Evolutionary conservation across 2,888 invertebrate genomes (phyloP).

Genomic region (Harpalus rufipes): DNA sequence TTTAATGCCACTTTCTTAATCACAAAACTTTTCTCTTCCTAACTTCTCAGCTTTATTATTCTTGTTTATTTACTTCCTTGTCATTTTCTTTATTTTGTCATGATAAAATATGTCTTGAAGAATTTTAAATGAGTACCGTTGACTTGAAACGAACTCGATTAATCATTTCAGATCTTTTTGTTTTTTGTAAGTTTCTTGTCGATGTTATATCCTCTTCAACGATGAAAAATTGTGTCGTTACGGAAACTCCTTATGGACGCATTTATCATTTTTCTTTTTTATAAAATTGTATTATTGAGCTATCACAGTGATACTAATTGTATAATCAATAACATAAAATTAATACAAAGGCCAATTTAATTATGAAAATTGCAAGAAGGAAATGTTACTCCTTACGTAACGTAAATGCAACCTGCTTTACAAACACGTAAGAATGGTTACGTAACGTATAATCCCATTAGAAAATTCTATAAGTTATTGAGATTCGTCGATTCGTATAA

Average conservation of each 20-base stretch:
- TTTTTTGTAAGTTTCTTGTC: conserved; percentile 38
- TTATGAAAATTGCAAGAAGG: conserved; percentile 1
- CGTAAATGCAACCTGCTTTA: not conserved
- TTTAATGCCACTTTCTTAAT: not conserved
- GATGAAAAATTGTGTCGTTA: conserved; percentile 42
- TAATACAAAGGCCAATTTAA: not conserved
- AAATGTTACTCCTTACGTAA: not conserved
- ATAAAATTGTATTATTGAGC: not conserved
- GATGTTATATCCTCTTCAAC: conserved; percentile 46
- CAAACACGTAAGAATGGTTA: not conserved
- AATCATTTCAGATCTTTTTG: conserved; percentile 29
- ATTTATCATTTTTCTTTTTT: conserved; percentile 35
- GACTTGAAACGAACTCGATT: conserved; percentile 39
- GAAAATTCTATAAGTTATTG: conserved; percentile 3
- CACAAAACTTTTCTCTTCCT: conserved; percentile 4
- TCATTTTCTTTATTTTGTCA: not conserved
- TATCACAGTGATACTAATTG: conserved; percentile 4
- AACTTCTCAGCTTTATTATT: not conserved
- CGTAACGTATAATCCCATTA: not conserved
- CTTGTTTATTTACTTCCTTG: conserved; percentile 13
- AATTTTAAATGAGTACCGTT: conserved; percentile 38
- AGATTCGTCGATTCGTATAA: no score
- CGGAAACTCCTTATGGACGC: not conserved
- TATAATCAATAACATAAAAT: conserved; percentile 12
- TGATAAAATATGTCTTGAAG: conserved; percentile 29